Conservation (phyloP, 2,113 vertebrate species). For the Etia nguti region DNA sequence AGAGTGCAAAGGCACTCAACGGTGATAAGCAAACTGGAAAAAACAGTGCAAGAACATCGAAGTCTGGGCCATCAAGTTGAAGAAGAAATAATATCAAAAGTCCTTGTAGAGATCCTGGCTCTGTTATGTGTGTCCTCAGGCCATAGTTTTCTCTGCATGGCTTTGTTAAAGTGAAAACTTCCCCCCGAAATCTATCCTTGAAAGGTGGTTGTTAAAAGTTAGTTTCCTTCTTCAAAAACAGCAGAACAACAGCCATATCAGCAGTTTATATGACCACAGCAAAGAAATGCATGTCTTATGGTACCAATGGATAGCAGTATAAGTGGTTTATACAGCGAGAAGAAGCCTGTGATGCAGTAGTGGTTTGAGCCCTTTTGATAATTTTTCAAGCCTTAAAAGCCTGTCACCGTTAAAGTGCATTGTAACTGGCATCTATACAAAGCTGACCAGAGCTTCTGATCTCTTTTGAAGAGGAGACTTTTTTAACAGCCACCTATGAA, state of each 20-base stretch:
- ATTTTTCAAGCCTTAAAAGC: background rate
- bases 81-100: slow-evolving; percentile 5
- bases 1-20: background rate
- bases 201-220: background rate
- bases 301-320: background rate
- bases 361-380: background rate
- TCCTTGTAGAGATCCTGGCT: background rate
- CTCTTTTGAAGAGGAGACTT: background rate
- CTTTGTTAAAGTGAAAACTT: background rate
- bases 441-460: background rate
- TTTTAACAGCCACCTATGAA: background rate
- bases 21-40: slow-evolving; percentile 6
- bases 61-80: background rate
- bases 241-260: background rate
- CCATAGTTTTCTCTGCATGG: background rate
- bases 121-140: background rate
- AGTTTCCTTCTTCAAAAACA: background rate
- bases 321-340: background rate
- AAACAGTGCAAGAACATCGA: background rate
- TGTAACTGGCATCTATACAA: background rate
- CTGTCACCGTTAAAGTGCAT: background rate
- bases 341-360: background rate
- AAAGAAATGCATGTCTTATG: background rate
- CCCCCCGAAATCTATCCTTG: background rate
- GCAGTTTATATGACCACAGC: background rate